These are phyloP conservation scores for Ibycter americanus DNA, from an alignment of 2,797 vertebrate species.

Conservation along the genomic window DNA sequence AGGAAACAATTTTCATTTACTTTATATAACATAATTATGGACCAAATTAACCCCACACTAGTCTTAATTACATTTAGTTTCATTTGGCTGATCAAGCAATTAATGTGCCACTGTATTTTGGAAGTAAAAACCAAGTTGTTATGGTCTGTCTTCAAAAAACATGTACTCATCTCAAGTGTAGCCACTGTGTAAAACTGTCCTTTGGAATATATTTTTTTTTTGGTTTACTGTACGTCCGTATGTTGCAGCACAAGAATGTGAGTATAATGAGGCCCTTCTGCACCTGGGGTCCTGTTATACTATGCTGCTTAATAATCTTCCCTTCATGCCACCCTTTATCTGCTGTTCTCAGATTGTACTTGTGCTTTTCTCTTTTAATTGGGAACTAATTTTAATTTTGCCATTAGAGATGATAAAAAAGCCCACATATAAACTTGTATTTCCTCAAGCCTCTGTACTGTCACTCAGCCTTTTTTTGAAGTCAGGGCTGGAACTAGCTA, in stretches of 20 bases:
- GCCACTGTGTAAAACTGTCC: conserved; percentile 62
- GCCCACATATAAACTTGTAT: conserved; percentile 55
- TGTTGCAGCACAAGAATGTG: conserved; percentile 64
- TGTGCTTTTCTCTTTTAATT: conserved; percentile 76
- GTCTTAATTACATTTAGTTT: conserved; percentile 99
- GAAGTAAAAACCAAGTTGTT: conserved; percentile 83
- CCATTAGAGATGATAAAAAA: conserved; percentile 73
- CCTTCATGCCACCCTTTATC: conserved; percentile 70
- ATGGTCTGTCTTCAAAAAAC: conserved; percentile 76
- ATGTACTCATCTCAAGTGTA: conserved; percentile 73
- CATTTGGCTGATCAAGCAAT: conserved; percentile 93
- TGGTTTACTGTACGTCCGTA: conserved; percentile 52
- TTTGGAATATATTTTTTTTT: conserved; percentile 43
- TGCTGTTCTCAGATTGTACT: conserved; percentile 67
- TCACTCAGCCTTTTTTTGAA: conserved; percentile 55
- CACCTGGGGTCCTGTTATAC: conserved; percentile 69
- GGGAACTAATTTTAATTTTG: conserved; percentile 78
- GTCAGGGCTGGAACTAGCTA: conserved; percentile 35
- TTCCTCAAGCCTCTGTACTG: conserved; percentile 67
- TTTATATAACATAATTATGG: conserved; percentile 97
- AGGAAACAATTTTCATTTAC: conserved; percentile 93
- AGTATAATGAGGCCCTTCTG: conserved; percentile 70
- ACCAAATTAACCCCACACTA: conserved; percentile 98
- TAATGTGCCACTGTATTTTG: conserved; percentile 84
- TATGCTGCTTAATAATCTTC: conserved; percentile 72